Evolutionary conservation across 2,888 invertebrate species (phyloP).

Genomic region (Synergus laeviventris): DNA sequence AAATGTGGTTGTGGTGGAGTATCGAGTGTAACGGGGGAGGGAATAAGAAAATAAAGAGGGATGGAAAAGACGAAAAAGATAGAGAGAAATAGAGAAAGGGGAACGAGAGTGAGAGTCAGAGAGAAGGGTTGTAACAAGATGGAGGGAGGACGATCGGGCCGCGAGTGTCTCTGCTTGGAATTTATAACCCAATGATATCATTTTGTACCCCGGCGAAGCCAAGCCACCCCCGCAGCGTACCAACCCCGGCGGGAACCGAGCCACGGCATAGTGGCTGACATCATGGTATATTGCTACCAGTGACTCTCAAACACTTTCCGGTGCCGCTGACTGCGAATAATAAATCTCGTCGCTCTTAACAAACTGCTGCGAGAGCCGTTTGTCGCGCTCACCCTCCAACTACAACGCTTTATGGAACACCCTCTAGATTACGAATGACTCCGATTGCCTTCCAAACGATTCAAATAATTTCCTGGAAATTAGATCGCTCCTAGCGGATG

Average conservation of each 20-base stretch:
- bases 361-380: constrained; percentile 56
- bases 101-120: constrained; percentile 62
- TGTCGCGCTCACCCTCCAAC: constrained; percentile 45
- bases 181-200: constrained; percentile 76
- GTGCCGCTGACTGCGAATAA: constrained; percentile 52
- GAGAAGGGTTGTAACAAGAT: constrained; percentile 53
- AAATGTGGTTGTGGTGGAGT: constrained; percentile 72
- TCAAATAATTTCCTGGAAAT: not conserved
- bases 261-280: constrained; percentile 72
- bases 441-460: constrained; percentile 16
- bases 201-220: constrained; percentile 73
- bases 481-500: not conserved
- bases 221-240: constrained; percentile 66
- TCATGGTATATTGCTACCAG: constrained; percentile 75
- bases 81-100: constrained; percentile 75
- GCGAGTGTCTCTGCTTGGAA: constrained; percentile 73
- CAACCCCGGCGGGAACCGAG: constrained; percentile 61
- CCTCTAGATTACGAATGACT: constrained; percentile 34
- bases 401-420: constrained; percentile 38
- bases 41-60: constrained; percentile 76
- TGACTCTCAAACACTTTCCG: constrained; percentile 72
- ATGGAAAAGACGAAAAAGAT: constrained; percentile 75
- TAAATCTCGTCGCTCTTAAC: constrained; percentile 62
- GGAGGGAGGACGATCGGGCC: constrained; percentile 67
- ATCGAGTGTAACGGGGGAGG: constrained; percentile 75